Evolutionary conservation across 1,140 invertebrate species (phyloP), one percentile per base, ranked within the genome.

Genomic region (Ylistrum balloti): DNA sequence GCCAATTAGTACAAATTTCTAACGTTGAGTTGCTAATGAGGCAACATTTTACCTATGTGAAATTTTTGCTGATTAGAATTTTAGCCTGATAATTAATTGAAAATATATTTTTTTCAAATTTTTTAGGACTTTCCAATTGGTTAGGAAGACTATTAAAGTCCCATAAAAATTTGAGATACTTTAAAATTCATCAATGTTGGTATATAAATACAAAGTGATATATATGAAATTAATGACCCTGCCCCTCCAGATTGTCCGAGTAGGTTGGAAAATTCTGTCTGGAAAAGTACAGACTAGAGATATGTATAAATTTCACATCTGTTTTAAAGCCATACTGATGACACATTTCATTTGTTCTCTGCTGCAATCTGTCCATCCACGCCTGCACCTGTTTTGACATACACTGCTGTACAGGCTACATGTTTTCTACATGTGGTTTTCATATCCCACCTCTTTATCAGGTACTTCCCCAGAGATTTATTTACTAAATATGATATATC

Each of bases 161-260:
- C n/a, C 56, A 74, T 74, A 74, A 74, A 74, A 74, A 17, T 74
- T 74, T n/a, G 56, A 74, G 56, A 28, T 74, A 28, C 56, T 74
- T 74, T 74, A 74, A 74, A 74, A 74, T 74, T 74, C 56, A 74
- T 74, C 56, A 74, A 74, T 74, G 56, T 74, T 74, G n/a, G 56
- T 74, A n/a, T 45, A 45, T 74, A 74, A 28, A 74, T 28, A 22
- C 9, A 3, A 22, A 17, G n/a, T 74, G 56, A 74, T 74, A 74
- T 28, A 74, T 74, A 74, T 74, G 56, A 74, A 28, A 17, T 74
- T 74, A 28, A 74, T 74, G 56, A 74, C 28, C 15, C n/a, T 5
- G 1, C 56, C 56, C 28, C 56, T 74, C 56, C 22, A 74, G 56
- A n/a, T 28, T 45, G 41, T 45, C 41, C 9, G 10, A 45, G 9